phyloP scores from a whole-genome alignment of 2,888 invertebrate genomes.

The Esperia sulphurella region DNA sequence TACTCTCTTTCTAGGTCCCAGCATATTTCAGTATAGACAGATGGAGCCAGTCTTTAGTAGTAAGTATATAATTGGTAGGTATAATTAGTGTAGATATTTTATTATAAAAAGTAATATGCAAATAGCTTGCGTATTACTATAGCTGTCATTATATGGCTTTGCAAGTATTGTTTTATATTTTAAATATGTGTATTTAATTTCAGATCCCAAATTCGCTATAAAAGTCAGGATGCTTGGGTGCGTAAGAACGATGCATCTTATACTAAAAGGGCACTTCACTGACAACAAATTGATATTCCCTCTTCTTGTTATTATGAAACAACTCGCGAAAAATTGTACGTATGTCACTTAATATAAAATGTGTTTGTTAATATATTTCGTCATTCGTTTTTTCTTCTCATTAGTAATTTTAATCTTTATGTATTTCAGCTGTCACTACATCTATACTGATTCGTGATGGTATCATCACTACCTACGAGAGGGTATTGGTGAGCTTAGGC shows the following conservation, averaged over 20 bases:
- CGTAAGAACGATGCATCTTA: conserved; percentile 80
- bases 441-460: conserved; percentile 80
- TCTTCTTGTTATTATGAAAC: conserved; percentile 79
- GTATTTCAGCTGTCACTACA: conserved; percentile 59
- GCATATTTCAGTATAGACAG: no score
- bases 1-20: no score
- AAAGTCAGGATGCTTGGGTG: conserved; percentile 82
- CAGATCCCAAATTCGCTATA: conserved; percentile 82
- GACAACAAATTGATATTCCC: conserved; percentile 80
- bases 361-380: neutral
- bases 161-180: no score
- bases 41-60: no score
- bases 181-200: conserved; percentile 28
- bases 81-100: neutral
- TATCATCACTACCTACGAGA: conserved; percentile 78
- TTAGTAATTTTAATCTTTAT: conserved; percentile 3
- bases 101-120: neutral
- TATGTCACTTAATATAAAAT: neutral
- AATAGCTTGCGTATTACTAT: no score
- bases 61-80: no score
- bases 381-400: neutral
- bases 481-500: conserved; percentile 79
- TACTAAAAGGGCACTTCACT: conserved; percentile 79
- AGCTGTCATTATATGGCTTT: no score
- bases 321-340: conserved; percentile 80